Evolutionary conservation across 2,113 vertebrate species (phyloP), one percentile per base, ranked within the genome.

Genomic region (Rhea americana): DNA sequence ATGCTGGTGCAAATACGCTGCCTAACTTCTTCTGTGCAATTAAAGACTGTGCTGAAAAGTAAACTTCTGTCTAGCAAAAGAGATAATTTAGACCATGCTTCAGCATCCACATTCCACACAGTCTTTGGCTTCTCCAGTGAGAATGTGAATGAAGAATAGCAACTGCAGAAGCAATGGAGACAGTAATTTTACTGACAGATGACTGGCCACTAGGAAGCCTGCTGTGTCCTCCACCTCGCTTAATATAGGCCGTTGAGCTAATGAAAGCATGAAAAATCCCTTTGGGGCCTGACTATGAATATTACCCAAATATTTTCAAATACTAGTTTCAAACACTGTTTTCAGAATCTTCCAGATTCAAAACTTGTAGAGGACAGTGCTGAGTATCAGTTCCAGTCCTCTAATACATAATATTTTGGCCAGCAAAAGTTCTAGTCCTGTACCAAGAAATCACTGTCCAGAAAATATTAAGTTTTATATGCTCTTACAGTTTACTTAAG

Each of bases 31-130:
- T 93, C 70, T 86, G 76, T 55, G 85, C 80, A 94, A 89, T 95
- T 88, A 94, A 86, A 81, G 65, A 81, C 82, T 53, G 74, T 79
- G 91, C 55, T 95, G 95, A 96, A 95, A 96, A 95, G 77, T 66
- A 84, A 93, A 84, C 85, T 94, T 84, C 73, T 95, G 94, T 45
- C 85, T 95, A 89, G 91, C 90, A 91, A 90, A 88, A 91, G 70
- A 91, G 53, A 94, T 95, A 90, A 93, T 95, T 94, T 56, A 93
- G 93, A 94, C 83, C 93, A 93, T 88, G 66, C 85, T 81, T 85
- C 93, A 83, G 65, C 39, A 78, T 81, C 72, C 65, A 68, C 72
- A 73, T 84, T 87, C 51, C 43, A 74, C 13, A 0, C 67, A 67
- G 20, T 30, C 73, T 50, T n/a, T 93, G 72, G 85, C 43, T 93